These are phyloP conservation scores for Panopea generosa DNA, from an alignment of 2,888 invertebrate genomes.

Conservation along the genomic window DNA sequence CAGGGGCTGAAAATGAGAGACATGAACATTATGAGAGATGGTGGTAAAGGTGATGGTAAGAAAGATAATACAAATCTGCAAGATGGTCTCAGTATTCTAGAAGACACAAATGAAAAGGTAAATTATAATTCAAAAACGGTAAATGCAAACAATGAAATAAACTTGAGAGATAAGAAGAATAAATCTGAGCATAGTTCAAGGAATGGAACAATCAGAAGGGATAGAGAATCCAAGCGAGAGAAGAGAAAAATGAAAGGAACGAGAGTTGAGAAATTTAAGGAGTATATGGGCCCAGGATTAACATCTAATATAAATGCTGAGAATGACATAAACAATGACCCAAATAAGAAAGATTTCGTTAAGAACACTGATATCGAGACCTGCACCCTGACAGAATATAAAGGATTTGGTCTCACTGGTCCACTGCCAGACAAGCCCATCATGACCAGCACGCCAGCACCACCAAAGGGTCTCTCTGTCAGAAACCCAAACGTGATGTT, in stretches of 20 bases:
- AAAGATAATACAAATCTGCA: constrained; percentile 2
- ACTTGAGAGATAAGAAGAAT: constrained; percentile 2
- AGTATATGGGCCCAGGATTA: constrained; percentile 59
- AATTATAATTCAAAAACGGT: constrained; percentile 1
- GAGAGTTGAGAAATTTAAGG: constrained; percentile 52
- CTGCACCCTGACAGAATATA: constrained; percentile 54
- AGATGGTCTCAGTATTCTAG: neutral
- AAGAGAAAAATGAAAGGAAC: constrained; percentile 42
- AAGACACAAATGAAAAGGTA: neutral
- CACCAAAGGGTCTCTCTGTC: constrained; percentile 23
- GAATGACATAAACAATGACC: constrained; percentile 6
- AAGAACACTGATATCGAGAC: constrained; percentile 48
- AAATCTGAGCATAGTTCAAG: neutral
- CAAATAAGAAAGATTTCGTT: constrained; percentile 22
- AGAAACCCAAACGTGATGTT: constrained; percentile 28
- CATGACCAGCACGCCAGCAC: constrained; percentile 40
- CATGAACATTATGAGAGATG: constrained; percentile 33
- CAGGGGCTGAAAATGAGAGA: constrained; percentile 41
- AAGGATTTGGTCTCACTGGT: constrained; percentile 56
- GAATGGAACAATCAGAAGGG: constrained; percentile 11
- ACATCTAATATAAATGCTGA: constrained; percentile 31
- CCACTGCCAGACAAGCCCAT: constrained; percentile 46
- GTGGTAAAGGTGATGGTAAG: constrained; percentile 1
- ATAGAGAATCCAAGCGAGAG: constrained; percentile 32
- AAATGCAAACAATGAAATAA: constrained; percentile 9